Evolutionary conservation across 2,888 invertebrate genomes (phyloP), one percentile per base, ranked within the genome.

Genomic region (Cephus pulcher): DNA sequence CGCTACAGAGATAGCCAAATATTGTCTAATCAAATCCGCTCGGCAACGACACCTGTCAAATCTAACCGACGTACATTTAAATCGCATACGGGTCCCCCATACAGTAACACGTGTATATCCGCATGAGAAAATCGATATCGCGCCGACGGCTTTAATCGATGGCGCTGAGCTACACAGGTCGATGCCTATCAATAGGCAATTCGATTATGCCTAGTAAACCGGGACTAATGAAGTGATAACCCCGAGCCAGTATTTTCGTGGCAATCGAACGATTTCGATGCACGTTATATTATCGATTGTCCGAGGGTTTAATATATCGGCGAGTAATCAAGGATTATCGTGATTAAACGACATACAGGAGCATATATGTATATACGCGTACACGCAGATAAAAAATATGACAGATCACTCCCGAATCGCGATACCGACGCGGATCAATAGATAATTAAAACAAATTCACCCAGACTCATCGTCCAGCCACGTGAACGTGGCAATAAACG

Each of bases 291-390:
- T 56, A 23, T 56, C 56, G 56, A 56, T 56, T 23, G 23, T 9
- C 2, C 56, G 23, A 23, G 6, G 4, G 56, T 56, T 23, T 23
- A 56, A 56, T 56, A 56, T 56, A 9, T 56, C 6, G 15, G 56
- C 56, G 56, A 56, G 56, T 9, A 56, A 15, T 56, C 9, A 23
- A 56, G 56, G 0, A 56, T 56, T 9, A 56, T 56, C 56, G 9
- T 23, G 56, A 56, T 56, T 23, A 23, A 56, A 56, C 23, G 23
- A 56, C 2, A 56, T 23, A 56, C 9, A 23, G 23, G 30, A 9
- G 0, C 23, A 9, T 56, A 56, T 15, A 12, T 15, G 1, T 15
- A 40, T 15, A 15, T 0, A 0, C 15, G 9, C 15, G 0, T 1
- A 2, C 3, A 23, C 15, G 1, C 4, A 40, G 15, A 23, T 12